A percentile compares a stretch with the other conserved stretches of the same genome.
phyloP scores from a whole-genome alignment of 1,140 invertebrate species.

The Steinernema feltiae region DNA sequence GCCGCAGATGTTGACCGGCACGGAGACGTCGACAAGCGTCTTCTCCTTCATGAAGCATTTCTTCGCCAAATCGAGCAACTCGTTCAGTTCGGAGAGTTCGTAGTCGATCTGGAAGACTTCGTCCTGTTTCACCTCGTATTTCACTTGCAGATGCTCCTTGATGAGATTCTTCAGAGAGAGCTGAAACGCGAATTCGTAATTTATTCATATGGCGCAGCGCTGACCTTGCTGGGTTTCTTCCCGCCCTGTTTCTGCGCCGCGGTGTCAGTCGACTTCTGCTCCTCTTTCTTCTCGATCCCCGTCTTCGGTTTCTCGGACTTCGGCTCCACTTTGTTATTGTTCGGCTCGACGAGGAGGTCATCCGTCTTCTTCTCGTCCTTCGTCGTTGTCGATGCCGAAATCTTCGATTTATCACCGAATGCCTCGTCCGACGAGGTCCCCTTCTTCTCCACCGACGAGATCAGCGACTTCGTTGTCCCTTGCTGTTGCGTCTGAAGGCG shows the following conservation, averaged over 20 bases:
- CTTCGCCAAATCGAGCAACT: constrained; percentile 18
- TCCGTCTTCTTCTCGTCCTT: background rate
- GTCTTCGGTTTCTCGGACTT: background rate
- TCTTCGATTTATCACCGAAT: background rate
- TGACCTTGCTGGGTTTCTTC: background rate
- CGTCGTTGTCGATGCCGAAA: background rate
- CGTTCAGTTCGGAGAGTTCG: constrained; percentile 1
- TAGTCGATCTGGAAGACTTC: constrained; percentile 10
- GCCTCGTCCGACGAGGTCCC: too few relatives aligned
- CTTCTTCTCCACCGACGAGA: too few relatives aligned
- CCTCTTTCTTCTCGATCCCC: background rate
- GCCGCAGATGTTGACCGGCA: constrained; percentile 43
- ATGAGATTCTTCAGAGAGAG: constrained; percentile 10
- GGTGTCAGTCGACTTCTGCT: background rate
- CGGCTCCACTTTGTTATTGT: background rate
- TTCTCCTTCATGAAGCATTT: constrained; percentile 14
- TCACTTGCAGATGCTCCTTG: constrained; percentile 7
- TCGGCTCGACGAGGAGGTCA: background rate
- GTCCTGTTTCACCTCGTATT: background rate
- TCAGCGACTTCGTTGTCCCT: background rate
- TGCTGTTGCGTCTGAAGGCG: background rate
- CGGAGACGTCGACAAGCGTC: constrained; percentile 30
- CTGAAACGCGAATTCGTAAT: background rate
- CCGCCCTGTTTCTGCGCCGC: background rate
- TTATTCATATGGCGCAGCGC: background rate